Evolutionary conservation across 2,888 invertebrate species (phyloP).

Genomic region (Chrysodeixis includens): DNA sequence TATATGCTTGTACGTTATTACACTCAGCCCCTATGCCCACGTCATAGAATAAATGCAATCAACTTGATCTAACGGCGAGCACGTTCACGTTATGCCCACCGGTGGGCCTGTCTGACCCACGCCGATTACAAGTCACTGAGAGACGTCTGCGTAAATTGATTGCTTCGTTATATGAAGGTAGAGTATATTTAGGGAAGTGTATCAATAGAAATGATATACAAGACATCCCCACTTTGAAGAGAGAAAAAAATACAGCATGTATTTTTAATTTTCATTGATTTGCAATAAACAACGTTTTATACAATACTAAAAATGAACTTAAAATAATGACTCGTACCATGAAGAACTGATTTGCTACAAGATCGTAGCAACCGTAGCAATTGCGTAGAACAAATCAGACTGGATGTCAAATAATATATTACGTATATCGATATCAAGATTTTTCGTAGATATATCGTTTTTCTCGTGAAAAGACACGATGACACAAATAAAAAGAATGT

Average conservation of each 20-base stretch:
- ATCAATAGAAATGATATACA: background rate
- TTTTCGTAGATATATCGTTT: background rate
- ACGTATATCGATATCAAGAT: too few relatives aligned
- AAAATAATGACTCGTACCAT: background rate
- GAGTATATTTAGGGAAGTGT: background rate
- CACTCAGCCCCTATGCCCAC: conserved; percentile 46
- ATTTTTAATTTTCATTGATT: too few relatives aligned
- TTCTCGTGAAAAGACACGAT: background rate
- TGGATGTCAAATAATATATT: too few relatives aligned
- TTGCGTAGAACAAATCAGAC: too few relatives aligned
- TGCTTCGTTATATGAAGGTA: conserved; percentile 61
- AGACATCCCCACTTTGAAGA: too few relatives aligned
- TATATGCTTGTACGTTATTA: conserved; percentile 51
- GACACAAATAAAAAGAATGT: background rate
- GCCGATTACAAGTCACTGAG: conserved; percentile 67
- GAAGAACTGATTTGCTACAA: background rate
- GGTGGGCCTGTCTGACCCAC: conserved; percentile 56
- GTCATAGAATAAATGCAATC: conserved; percentile 73
- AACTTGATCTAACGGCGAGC: conserved; percentile 63
- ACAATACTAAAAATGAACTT: too few relatives aligned
- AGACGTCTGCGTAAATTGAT: conserved; percentile 67
- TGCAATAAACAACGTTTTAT: too few relatives aligned
- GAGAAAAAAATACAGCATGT: too few relatives aligned
- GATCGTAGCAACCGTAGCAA: background rate
- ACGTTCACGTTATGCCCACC: conserved; percentile 67